These are phyloP conservation scores for Probaryconus sp. DNA, from an alignment of 1,140 invertebrate species.

Conservation along the genomic window DNA sequence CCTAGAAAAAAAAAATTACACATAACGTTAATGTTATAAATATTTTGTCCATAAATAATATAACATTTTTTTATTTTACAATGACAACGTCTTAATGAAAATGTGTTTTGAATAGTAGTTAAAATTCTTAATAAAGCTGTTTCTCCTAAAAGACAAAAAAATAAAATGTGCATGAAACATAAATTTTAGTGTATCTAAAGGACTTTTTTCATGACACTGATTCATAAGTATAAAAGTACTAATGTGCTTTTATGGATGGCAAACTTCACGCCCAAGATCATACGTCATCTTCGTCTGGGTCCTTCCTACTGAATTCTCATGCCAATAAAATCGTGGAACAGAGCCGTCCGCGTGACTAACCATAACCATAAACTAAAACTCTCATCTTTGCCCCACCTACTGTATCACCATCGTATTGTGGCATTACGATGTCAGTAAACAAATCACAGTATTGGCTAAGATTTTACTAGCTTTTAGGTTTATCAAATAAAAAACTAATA, in stretches of 20 bases:
- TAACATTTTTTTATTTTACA: too few species aligned
- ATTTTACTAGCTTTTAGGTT: background rate
- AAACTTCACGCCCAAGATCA: slow-evolving; percentile 25
- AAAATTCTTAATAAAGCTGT: too few species aligned
- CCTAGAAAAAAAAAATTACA: too few species aligned
- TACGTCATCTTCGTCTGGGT: slow-evolving; percentile 41
- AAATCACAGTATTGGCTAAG: slow-evolving; percentile 19
- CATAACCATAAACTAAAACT: slow-evolving; percentile 53
- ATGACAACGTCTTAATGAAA: too few species aligned
- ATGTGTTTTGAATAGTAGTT: too few species aligned
- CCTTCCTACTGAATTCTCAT: slow-evolving; percentile 52
- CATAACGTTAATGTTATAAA: too few species aligned
- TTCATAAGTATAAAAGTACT: slow-evolving; percentile 5
- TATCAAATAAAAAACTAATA: too few species aligned
- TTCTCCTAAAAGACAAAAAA: too few species aligned
- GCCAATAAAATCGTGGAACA: slow-evolving; percentile 52
- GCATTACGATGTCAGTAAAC: slow-evolving; percentile 29
- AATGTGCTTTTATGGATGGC: background rate
- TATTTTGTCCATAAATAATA: too few species aligned
- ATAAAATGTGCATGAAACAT: too few species aligned
- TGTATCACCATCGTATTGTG: slow-evolving; percentile 34
- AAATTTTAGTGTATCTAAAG: too few species aligned
- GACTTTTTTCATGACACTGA: too few species aligned
- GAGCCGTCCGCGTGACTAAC: slow-evolving; percentile 40
- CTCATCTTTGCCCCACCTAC: slow-evolving; percentile 51